phyloP scores from a whole-genome alignment of 2,797 vertebrate genomes.

The Halcyon smyrnensis region DNA sequence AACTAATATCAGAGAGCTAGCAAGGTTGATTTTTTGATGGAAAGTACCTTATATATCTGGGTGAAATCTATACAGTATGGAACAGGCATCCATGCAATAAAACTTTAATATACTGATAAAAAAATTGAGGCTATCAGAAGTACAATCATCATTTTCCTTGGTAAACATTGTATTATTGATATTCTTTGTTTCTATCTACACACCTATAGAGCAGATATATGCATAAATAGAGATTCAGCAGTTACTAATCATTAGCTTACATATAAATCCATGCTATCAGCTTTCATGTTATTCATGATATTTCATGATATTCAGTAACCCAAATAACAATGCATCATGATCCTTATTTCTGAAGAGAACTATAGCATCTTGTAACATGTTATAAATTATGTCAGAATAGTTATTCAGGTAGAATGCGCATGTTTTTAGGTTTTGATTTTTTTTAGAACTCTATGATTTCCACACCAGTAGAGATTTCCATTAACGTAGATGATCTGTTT shows the following conservation, averaged over 20 bases:
- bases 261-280: constrained; percentile 25
- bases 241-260: constrained; percentile 40
- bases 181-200: not conserved
- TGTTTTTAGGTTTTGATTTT: not conserved
- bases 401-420: not conserved
- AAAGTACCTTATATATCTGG: not conserved
- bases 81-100: not conserved
- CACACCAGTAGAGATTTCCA: fast-evolving
- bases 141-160: not conserved
- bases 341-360: not conserved
- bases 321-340: not conserved
- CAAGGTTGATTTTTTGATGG: not conserved
- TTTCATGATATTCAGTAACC: not conserved
- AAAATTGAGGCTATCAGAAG: not conserved
- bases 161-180: not conserved
- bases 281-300: not conserved
- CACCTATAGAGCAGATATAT: not conserved
- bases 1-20: not conserved
- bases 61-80: not conserved
- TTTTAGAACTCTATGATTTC: not conserved
- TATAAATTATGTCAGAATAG: not conserved
- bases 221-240: constrained; percentile 5
- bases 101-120: not conserved
- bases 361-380: not conserved
- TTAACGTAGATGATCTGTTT: not conserved